Conservation (phyloP, 2,113 vertebrate genomes). For the Erythrocebus patas region DNA sequence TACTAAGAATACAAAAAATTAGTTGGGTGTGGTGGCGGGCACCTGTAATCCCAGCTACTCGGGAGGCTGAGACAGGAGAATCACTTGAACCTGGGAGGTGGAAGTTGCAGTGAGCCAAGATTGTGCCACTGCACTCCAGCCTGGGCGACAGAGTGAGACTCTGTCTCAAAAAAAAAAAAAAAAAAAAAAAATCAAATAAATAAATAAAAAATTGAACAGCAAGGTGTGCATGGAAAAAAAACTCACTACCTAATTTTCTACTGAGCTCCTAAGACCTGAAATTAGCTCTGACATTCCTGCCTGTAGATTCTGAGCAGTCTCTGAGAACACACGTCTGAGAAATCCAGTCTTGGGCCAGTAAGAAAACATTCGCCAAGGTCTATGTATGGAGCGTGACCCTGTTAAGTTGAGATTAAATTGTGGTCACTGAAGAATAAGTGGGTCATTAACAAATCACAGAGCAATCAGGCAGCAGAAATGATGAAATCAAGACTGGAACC, state of each 20-base stretch:
- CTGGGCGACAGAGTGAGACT: too few relatives aligned
- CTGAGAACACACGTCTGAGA: background rate
- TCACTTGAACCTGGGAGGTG: rapidly evolving
- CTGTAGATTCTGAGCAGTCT: background rate
- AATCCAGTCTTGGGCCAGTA: background rate
- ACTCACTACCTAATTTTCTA: too few relatives aligned
- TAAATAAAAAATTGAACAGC: background rate
- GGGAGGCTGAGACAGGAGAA: too few relatives aligned
- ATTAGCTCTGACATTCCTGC: background rate
- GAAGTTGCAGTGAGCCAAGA: too few relatives aligned
- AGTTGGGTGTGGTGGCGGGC: too few relatives aligned
- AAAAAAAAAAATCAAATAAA: too few relatives aligned
- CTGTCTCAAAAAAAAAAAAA: rapidly evolving
- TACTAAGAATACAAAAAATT: too few relatives aligned
- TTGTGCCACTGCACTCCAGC: too few relatives aligned
- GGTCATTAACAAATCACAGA: background rate
- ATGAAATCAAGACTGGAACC: background rate
- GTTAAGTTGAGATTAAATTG: background rate
- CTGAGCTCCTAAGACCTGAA: too few relatives aligned
- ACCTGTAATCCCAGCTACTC: too few relatives aligned
- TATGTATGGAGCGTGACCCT: background rate
- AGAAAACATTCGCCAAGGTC: background rate
- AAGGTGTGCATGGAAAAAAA: rapidly evolving
- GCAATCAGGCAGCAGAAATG: background rate
- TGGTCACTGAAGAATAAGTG: background rate